Percentiles rank a stretch among this genome's conserved stretches.
phyloP scores from a whole-genome alignment of 2,888 invertebrate genomes.

The Acleris cristana region DNA sequence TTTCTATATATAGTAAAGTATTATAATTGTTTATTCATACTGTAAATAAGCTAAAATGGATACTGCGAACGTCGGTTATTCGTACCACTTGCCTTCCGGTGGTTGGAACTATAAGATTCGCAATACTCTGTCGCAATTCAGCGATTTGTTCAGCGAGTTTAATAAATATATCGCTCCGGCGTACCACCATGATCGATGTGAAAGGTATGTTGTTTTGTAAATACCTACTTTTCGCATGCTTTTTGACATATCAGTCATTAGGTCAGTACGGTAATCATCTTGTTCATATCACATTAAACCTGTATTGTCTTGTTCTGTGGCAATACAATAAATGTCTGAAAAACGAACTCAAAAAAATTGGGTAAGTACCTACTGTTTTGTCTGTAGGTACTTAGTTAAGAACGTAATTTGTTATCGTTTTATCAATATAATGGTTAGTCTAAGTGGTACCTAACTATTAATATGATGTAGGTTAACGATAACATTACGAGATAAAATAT shows the following conservation, averaged over 20 bases:
- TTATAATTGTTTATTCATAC: conserved; percentile 38
- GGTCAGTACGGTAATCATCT: not conserved
- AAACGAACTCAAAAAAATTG: no score
- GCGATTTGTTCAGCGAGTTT: conserved; percentile 97
- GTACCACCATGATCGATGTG: conserved; percentile 98
- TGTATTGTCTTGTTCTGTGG: no score
- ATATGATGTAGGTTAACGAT: no score
- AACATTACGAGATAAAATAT: no score
- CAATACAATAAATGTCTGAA: no score
- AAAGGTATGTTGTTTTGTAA: conserved; percentile 86
- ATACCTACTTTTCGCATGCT: not conserved
- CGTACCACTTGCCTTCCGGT: conserved; percentile 92
- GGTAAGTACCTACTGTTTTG: no score
- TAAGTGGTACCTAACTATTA: no score
- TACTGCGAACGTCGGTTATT: conserved; percentile 89
- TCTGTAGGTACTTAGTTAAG: no score
- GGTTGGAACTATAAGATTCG: conserved; percentile 90
- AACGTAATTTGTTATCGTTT: no score
- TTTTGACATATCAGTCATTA: not conserved
- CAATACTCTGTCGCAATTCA: conserved; percentile 93
- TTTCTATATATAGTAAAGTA: conserved; percentile 47
- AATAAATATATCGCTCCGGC: conserved; percentile 98
- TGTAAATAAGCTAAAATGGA: conserved; percentile 67
- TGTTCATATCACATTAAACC: not conserved
- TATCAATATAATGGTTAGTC: no score